These are phyloP conservation scores for Sphaeridia pumilis DNA, from an alignment of 2,888 invertebrate species.

Conservation along the genomic window DNA sequence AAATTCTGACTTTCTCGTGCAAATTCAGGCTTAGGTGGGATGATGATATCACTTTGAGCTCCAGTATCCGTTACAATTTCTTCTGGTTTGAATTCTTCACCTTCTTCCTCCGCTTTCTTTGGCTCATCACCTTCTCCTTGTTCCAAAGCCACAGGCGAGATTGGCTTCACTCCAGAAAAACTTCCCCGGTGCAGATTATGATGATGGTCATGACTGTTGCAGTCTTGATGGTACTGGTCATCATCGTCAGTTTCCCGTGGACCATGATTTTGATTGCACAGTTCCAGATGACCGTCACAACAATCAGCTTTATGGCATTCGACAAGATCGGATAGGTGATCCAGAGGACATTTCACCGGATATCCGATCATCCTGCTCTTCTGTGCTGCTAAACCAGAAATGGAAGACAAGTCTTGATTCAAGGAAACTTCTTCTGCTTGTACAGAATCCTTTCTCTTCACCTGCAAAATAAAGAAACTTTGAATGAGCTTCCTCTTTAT, in stretches of 20 bases:
- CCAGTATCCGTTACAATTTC: neutral
- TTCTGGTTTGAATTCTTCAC: neutral
- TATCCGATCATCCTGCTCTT: slow-evolving; percentile 10
- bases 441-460: slow-evolving; percentile 1
- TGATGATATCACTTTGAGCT: neutral
- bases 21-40: slow-evolving; percentile 39
- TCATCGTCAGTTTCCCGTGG: slow-evolving; percentile 11
- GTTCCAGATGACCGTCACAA: slow-evolving; percentile 34
- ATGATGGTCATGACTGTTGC: neutral
- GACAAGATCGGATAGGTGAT: slow-evolving; percentile 34
- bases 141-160: neutral
- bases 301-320: slow-evolving; percentile 35
- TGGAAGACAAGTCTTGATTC: neutral
- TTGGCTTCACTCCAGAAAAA: neutral
- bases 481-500: no score
- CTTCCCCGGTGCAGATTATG: neutral
- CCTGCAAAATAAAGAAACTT: no score
- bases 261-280: slow-evolving; percentile 20
- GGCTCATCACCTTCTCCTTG: neutral
- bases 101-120: neutral
- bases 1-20: slow-evolving; percentile 51
- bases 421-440: neutral
- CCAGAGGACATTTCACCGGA: slow-evolving; percentile 31
- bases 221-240: neutral
- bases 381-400: neutral